Evolutionary conservation across 2,888 invertebrate species (phyloP).

Genomic region (Thumatha senex): DNA sequence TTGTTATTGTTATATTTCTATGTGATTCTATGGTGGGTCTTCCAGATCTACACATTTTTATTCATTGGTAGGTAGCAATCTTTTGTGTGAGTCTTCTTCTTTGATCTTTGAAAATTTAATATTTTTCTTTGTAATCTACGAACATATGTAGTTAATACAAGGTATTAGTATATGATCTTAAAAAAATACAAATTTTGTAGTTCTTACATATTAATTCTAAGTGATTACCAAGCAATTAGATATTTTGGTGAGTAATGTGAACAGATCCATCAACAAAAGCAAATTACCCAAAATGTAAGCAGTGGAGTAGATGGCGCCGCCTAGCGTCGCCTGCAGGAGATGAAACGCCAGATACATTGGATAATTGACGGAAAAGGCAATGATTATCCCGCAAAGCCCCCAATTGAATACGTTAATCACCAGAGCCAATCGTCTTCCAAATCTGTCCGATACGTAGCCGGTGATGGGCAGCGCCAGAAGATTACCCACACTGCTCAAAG

Average conservation of each 20-base stretch:
- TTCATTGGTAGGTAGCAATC: too few relatives aligned
- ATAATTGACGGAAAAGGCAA: slow-evolving; percentile 81
- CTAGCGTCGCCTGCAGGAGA: slow-evolving; percentile 74
- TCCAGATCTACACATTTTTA: too few relatives aligned
- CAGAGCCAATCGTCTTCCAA: slow-evolving; percentile 76
- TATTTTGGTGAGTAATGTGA: too few relatives aligned
- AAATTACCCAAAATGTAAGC: slow-evolving; percentile 64
- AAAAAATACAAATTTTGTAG: too few relatives aligned
- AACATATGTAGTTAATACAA: too few relatives aligned
- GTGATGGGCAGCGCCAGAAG: slow-evolving; percentile 86
- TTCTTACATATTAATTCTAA: background rate
- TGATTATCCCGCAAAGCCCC: slow-evolving; percentile 71
- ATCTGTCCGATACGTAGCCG: slow-evolving; percentile 87
- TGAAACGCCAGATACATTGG: slow-evolving; percentile 78
- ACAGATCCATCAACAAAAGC: too few relatives aligned
- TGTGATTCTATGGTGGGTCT: too few relatives aligned
- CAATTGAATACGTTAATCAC: slow-evolving; percentile 68
- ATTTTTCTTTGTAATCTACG: too few relatives aligned
- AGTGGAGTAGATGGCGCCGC: slow-evolving; percentile 78
- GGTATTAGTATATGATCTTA: too few relatives aligned
- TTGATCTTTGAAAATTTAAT: too few relatives aligned
- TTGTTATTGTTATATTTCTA: too few relatives aligned
- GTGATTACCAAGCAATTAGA: background rate
- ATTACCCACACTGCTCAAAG: slow-evolving; percentile 86
- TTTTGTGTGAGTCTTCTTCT: too few relatives aligned